Evolutionary conservation across 2,113 vertebrate species (phyloP), one percentile per base, ranked within the genome.

Genomic region (Todiramphus saurophagus): DNA sequence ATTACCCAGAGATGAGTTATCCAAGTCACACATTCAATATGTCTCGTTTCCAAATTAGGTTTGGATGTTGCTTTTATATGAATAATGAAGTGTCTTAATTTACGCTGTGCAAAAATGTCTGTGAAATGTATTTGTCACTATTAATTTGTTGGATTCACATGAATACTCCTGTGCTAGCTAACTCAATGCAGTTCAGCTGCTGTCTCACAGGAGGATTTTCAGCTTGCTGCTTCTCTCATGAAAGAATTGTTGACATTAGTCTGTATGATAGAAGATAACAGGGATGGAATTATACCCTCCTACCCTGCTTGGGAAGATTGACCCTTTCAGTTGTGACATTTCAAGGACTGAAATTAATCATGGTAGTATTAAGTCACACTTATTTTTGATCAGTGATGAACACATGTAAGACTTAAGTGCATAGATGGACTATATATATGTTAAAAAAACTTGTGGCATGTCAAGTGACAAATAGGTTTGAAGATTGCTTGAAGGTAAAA

Each of bases 311-410:
- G 62, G 69, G 73, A 77, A 78, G 75, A 82, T 56, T 1, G 1
- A 8, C 53, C 19, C 13, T 73, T 86, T 76, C 58, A 55, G 31
- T 76, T 63, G 23, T 73, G 85, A 76, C 63, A 90, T 94, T 95
- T 94, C 68, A 92, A 94, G 88, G 88, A 37, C 75, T 92, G 72
- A 92, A 83, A 90, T 93, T 48, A 83, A 86, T 92, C 59, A 50
- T 23, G 18, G 5, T 83, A 62, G 48, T 69, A 86, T 89, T 93
- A 90, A 92, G 76, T 86, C 92, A 83, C 66, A 33, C 66, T 68
- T 96, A 92, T 96, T 96, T 96, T 96, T 95, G 48, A 31, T 73
- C 67, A 23, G 44, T 55, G 67, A 35, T 90, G 18, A 76, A 90
- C 24, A 33, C 72, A 68, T 87, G 39, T 75, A 70, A 95, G 87